phyloP scores from a whole-genome alignment of 2,113 vertebrate species.

The Crocuta crocuta region DNA sequence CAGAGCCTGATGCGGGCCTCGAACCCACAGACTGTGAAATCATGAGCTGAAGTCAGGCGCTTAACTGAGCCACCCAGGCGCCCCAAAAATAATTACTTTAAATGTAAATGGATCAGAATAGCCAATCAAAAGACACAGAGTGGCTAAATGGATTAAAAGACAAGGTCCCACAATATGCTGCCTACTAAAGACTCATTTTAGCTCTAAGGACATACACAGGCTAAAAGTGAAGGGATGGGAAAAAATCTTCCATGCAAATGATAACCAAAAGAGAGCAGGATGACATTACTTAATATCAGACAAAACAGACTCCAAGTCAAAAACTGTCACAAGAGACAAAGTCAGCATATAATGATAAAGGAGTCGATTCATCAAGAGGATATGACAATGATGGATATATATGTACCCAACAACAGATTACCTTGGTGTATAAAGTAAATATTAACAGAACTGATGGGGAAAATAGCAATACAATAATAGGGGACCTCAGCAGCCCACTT shows the following conservation, averaged over 20 bases:
- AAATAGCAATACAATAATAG: neutral
- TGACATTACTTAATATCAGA: neutral
- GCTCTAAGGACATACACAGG: neutral
- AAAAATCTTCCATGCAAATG: neutral
- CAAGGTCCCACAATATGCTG: neutral
- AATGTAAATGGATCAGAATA: conserved; percentile 7
- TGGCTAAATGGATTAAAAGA: neutral
- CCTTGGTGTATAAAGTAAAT: neutral
- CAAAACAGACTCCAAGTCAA: neutral
- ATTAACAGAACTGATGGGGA: neutral
- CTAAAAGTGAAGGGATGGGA: neutral
- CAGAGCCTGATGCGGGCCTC: no score
- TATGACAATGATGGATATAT: neutral
- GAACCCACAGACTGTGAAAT: no score
- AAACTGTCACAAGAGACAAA: neutral
- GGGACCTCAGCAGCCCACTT: neutral
- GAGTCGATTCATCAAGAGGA: neutral
- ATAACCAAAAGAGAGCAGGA: neutral
- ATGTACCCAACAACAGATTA: neutral
- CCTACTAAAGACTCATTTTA: neutral
- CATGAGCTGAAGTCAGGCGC: no score
- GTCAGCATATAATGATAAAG: neutral
- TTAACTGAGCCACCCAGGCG: no score
- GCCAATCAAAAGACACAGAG: neutral
- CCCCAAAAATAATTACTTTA: neutral